Conservation (phyloP, 2,888 invertebrate genomes). For the Pyrgus malvae region DNA sequence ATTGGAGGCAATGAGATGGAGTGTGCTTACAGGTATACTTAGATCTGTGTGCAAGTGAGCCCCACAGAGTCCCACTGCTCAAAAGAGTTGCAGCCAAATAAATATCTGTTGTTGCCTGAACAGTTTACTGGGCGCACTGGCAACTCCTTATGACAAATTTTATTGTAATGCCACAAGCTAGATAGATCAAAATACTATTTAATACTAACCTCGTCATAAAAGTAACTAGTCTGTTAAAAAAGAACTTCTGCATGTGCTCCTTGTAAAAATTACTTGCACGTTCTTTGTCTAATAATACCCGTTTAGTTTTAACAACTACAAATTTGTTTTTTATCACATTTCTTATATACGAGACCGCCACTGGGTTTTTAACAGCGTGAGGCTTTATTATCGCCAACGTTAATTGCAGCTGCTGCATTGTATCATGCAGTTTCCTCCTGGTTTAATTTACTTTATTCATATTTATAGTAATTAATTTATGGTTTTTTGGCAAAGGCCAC, state of each 20-base stretch:
- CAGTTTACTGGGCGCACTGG: no score
- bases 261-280: slow-evolving; percentile 89
- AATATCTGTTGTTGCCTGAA: no score
- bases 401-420: slow-evolving; percentile 82
- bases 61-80: no score
- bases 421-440: slow-evolving; percentile 18
- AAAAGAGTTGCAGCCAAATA: no score
- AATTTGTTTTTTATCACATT: slow-evolving; percentile 87
- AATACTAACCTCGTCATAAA: slow-evolving; percentile 88
- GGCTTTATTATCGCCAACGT: slow-evolving; percentile 95
- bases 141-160: no score
- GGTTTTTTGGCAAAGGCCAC: no score
- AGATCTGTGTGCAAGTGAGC: no score
- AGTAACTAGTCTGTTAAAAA: slow-evolving; percentile 89
- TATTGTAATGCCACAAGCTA: no score
- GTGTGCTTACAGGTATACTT: no score
- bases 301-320: slow-evolving; percentile 86
- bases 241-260: slow-evolving; percentile 92
- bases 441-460: slow-evolving; percentile 10
- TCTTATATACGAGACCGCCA: slow-evolving; percentile 85
- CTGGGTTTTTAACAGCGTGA: slow-evolving; percentile 89
- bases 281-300: slow-evolving; percentile 81
- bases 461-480: background rate
- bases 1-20: no score
- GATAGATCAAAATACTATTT: slow-evolving; percentile 11